Evolutionary conservation across 2,113 vertebrate species (phyloP).

Genomic region (Bostrychus sinensis): DNA sequence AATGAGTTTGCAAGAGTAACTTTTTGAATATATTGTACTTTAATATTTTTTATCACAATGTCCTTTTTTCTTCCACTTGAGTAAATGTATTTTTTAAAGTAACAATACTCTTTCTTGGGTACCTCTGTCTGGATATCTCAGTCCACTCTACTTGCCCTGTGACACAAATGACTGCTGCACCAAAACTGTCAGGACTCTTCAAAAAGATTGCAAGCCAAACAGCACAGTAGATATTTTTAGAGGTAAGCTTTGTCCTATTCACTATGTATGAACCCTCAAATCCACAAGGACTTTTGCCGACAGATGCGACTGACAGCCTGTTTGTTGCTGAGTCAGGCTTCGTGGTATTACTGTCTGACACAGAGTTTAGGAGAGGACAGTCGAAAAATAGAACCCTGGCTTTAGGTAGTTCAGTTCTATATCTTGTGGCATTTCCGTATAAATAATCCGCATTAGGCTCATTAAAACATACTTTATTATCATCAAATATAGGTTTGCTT

Average conservation of each 20-base stretch:
- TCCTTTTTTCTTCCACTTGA: too few species aligned
- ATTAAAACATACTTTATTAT: too few species aligned
- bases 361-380: neutral
- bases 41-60: too few species aligned
- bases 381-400: neutral
- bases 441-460: too few species aligned
- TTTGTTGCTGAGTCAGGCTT: neutral
- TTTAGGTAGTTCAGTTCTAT: neutral
- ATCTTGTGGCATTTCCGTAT: neutral
- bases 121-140: too few species aligned
- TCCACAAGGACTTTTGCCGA: neutral
- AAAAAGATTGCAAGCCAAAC: neutral
- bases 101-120: too few species aligned
- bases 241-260: neutral
- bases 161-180: neutral
- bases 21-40: too few species aligned
- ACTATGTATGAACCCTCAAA: neutral
- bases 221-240: conserved; percentile 6
- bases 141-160: too few species aligned
- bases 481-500: too few species aligned
- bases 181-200: neutral
- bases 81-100: too few species aligned
- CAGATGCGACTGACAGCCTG: conserved; percentile 5
- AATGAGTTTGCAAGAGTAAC: too few species aligned
- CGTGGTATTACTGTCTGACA: neutral